A percentile compares a stretch with the other conserved stretches of the same genome.
Evolutionary conservation across 2,888 invertebrate species (phyloP).

Genomic region (Lathronympha strigana): DNA sequence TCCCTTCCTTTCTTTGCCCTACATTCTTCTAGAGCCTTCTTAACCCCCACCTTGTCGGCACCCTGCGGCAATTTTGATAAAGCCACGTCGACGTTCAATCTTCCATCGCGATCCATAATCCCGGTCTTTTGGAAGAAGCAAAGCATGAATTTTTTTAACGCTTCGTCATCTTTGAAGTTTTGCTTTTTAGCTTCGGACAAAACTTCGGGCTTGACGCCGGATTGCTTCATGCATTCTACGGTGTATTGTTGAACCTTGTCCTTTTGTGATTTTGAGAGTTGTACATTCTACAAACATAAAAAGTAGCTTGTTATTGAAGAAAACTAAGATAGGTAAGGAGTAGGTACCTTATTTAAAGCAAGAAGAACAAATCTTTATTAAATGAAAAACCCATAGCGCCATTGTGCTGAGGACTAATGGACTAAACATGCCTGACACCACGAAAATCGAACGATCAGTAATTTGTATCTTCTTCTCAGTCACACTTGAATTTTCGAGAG

Average conservation of each 20-base stretch:
- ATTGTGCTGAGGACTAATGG: too few relatives aligned
- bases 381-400: too few relatives aligned
- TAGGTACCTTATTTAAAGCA: too few relatives aligned
- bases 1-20: slow-evolving; percentile 51
- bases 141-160: slow-evolving; percentile 59
- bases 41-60: slow-evolving; percentile 49
- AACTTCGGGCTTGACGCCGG: slow-evolving; percentile 64
- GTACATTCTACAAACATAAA: slow-evolving; percentile 56
- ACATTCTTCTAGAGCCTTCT: slow-evolving; percentile 54
- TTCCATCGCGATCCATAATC: slow-evolving; percentile 52
- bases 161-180: slow-evolving; percentile 56
- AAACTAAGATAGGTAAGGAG: neutral
- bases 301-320: neutral
- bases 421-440: too few relatives aligned
- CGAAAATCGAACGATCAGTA: too few relatives aligned
- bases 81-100: slow-evolving; percentile 58
- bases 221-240: slow-evolving; percentile 66
- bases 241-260: slow-evolving; percentile 60
- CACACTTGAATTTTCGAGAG: too few relatives aligned
- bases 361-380: too few relatives aligned
- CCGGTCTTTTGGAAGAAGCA: slow-evolving; percentile 63
- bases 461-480: too few relatives aligned
- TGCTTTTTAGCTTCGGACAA: slow-evolving; percentile 59
- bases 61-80: slow-evolving; percentile 53
- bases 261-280: slow-evolving; percentile 59